phyloP scores from a whole-genome alignment of 2,113 vertebrate genomes.

The Thamnaconus septentrionalis region DNA sequence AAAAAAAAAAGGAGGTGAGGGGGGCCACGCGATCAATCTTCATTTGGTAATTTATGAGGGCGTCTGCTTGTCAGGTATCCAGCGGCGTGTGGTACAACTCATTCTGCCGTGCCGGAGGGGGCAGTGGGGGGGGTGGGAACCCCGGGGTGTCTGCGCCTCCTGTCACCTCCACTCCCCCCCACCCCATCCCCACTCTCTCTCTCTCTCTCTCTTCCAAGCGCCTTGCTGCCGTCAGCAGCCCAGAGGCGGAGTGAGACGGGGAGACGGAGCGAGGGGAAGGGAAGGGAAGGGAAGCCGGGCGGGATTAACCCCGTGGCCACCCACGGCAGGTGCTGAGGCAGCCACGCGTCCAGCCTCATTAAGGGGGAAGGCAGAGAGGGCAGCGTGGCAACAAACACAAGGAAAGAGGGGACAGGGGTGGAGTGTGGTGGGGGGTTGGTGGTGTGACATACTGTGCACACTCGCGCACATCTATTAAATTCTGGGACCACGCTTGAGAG shows the following conservation, averaged over 20 bases:
- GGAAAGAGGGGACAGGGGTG: slow-evolving; percentile 42
- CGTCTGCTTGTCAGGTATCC: slow-evolving; percentile 77
- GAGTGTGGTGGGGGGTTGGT: too few relatives aligned
- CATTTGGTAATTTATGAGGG: slow-evolving; percentile 80
- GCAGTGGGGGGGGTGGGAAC: slow-evolving; percentile 36
- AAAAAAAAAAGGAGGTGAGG: slow-evolving; percentile 56
- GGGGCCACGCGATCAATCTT: slow-evolving; percentile 75
- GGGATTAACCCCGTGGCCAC: slow-evolving; percentile 76
- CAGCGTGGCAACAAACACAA: slow-evolving; percentile 64
- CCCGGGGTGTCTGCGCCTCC: slow-evolving; percentile 72
- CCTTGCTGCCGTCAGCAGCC: slow-evolving; percentile 76
- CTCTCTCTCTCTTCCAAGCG: slow-evolving; percentile 42
- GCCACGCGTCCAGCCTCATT: slow-evolving; percentile 73
- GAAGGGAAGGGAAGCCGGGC: slow-evolving; percentile 33
- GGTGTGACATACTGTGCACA: background rate
- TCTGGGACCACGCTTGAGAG: too few relatives aligned
- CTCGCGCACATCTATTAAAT: too few relatives aligned
- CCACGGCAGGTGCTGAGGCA: slow-evolving; percentile 71
- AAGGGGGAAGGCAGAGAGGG: slow-evolving; percentile 63
- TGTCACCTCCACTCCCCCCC: slow-evolving; percentile 72
- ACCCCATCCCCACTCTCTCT: slow-evolving; percentile 42
- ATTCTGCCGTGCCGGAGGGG: slow-evolving; percentile 67
- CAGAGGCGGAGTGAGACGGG: slow-evolving; percentile 61
- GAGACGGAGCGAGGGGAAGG: slow-evolving; percentile 39
- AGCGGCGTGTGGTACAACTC: slow-evolving; percentile 75